These are phyloP conservation scores for Acleris literana DNA, from an alignment of 2,888 invertebrate species.

Conservation along the genomic window DNA sequence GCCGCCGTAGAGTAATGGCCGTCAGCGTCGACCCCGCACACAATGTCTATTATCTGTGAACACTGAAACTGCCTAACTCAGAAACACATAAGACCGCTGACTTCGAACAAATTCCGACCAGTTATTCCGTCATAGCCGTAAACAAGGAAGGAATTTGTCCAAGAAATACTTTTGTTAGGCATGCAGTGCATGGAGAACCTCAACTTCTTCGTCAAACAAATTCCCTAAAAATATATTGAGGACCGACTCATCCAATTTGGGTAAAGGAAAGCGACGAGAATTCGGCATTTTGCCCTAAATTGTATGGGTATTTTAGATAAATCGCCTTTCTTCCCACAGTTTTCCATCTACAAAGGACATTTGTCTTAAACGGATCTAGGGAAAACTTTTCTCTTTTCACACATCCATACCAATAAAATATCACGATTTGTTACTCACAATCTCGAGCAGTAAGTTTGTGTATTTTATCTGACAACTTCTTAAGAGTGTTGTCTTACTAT, in stretches of 20 bases:
- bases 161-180: slow-evolving; percentile 72
- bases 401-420: slow-evolving; percentile 46
- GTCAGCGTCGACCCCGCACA: slow-evolving; percentile 44
- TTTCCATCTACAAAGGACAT: slow-evolving; percentile 75
- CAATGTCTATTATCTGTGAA: slow-evolving; percentile 58
- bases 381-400: slow-evolving; percentile 64
- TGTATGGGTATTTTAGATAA: slow-evolving; percentile 81
- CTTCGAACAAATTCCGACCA: slow-evolving; percentile 53
- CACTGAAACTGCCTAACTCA: slow-evolving; percentile 48
- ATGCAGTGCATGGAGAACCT: slow-evolving; percentile 55
- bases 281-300: slow-evolving; percentile 76
- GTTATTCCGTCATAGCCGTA: slow-evolving; percentile 69
- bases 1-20: slow-evolving; percentile 42
- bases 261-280: slow-evolving; percentile 75
- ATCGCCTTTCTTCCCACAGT: slow-evolving; percentile 72
- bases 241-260: slow-evolving; percentile 78
- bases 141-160: slow-evolving; percentile 70
- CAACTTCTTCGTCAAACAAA: slow-evolving; percentile 77
- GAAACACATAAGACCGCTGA: slow-evolving; percentile 54
- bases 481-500: slow-evolving; percentile 5
- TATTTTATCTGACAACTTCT: slow-evolving; percentile 11
- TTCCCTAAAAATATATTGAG: slow-evolving; percentile 72
- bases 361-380: slow-evolving; percentile 71
- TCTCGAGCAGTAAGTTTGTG: slow-evolving; percentile 18
- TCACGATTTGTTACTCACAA: slow-evolving; percentile 51